Conservation (phyloP, 2,113 vertebrate genomes). For the Ammodytes dubius region DNA sequence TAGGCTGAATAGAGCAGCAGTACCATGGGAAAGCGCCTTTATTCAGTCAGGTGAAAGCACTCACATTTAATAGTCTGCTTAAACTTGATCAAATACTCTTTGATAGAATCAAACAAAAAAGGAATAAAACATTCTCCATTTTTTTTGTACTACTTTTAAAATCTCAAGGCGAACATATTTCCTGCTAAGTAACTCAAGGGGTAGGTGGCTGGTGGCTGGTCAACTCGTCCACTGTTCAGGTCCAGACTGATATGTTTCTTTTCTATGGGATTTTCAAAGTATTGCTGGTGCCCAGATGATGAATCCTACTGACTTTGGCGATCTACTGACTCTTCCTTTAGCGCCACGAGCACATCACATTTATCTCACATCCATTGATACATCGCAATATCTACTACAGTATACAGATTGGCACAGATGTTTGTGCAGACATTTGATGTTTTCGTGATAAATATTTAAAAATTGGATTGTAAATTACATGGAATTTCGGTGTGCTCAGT, state of each 20-base stretch:
- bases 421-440: too few relatives aligned
- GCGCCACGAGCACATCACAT: too few relatives aligned
- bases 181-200: too few relatives aligned
- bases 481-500: too few relatives aligned
- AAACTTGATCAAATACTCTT: not conserved
- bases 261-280: too few relatives aligned
- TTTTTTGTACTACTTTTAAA: not conserved
- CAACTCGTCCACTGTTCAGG: not conserved
- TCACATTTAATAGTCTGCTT: not conserved
- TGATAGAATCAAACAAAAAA: not conserved
- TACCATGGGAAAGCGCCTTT: not conserved
- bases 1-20: not conserved
- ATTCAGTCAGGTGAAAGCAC: slow-evolving; percentile 15
- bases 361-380: not conserved
- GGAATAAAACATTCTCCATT: not conserved
- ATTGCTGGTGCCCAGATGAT: too few relatives aligned
- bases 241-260: not conserved
- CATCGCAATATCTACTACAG: not conserved
- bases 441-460: too few relatives aligned
- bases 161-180: not conserved
- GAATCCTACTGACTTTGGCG: too few relatives aligned
- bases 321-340: too few relatives aligned
- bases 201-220: not conserved
- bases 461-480: too few relatives aligned
- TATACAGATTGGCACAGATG: not conserved